Evolutionary conservation across 2,888 invertebrate species (phyloP).

Genomic region (Drosophila meridiana): DNA sequence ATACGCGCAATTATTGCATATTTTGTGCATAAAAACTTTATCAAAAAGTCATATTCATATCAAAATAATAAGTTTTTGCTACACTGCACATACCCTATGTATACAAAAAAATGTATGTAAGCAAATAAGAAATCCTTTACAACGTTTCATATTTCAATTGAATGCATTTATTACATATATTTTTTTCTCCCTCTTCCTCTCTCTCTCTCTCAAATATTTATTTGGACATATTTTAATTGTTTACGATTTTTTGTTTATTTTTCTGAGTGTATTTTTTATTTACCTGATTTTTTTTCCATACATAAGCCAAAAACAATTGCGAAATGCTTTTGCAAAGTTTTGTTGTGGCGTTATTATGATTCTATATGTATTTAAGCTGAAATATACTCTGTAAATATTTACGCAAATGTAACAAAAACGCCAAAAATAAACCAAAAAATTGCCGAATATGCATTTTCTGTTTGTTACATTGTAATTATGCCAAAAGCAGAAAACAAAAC

Average conservation of each 20-base stretch:
- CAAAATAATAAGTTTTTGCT: not conserved
- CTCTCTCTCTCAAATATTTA: not conserved
- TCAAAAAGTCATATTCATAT: not conserved
- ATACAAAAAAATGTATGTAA: not conserved
- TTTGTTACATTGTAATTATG: conserved; percentile 56
- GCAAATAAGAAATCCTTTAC: not conserved
- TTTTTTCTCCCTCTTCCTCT: not conserved
- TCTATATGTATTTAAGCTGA: conserved; percentile 12
- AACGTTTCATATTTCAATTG: not conserved
- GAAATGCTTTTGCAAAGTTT: not conserved
- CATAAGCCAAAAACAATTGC: not conserved
- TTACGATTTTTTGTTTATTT: not conserved
- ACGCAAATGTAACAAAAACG: conserved; percentile 5
- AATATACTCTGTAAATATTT: conserved; percentile 38
- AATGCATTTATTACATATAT: not conserved
- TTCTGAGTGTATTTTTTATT: conserved; percentile 9
- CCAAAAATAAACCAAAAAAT: conserved; percentile 13
- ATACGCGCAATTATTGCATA: not conserved
- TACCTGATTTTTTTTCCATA: not conserved
- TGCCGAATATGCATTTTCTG: conserved; percentile 16
- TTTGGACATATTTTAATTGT: not conserved
- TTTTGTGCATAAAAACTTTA: not conserved
- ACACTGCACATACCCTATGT: not conserved
- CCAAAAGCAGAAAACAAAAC: conserved; percentile 36
- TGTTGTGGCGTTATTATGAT: conserved; percentile 9